Evolutionary conservation across 2,888 invertebrate genomes (phyloP), one percentile per base, ranked within the genome.

Genomic region (Hypena proboscidalis): DNA sequence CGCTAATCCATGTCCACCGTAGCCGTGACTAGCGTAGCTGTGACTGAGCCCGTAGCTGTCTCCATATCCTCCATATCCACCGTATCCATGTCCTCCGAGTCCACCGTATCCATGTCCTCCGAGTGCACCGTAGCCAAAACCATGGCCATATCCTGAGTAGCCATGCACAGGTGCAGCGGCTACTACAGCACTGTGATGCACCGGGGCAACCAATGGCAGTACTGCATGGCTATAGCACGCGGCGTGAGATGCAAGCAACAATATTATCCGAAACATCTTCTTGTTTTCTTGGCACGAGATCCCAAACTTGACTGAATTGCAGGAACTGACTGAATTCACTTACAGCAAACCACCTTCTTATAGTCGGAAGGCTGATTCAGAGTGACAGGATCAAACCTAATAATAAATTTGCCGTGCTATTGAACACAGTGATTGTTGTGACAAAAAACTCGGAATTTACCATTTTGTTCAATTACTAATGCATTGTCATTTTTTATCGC

Each of bases 381-480:
- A 78, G 81, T 79, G 83, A 86, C 83, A 75, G 81, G 79, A 74
- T 67, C 61, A 52, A 65, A 63, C 55, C 67, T 71, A 75, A 77
- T 71, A 82, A 83, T 78, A 75, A 70, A 79, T 78, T 82, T 50
- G 77, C 64, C 60, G 78, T 75, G 78, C 70, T 74, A 73, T 79
- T 82, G 77, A 80, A 63, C 70, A 66, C 48, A 58, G 70, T 73
- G 70, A 79, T 72, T 77, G 70, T 67, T 36, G 19, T 43, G 34
- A 63, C 62, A 74, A 80, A 78, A 83, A 82, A 68, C 63, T 55
- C 52, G 64, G 66, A 78, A 75, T 74, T 70, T 44, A 49, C 52
- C 56, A 67, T 63, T 74, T 75, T 76, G 66, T 65, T 54, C 19
- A 46, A 53, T 58, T 38, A 47, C 49, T 67, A 70, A 58, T 56